Evolutionary conservation across 2,888 invertebrate genomes (phyloP).

Genomic region (Patella caerulea): DNA sequence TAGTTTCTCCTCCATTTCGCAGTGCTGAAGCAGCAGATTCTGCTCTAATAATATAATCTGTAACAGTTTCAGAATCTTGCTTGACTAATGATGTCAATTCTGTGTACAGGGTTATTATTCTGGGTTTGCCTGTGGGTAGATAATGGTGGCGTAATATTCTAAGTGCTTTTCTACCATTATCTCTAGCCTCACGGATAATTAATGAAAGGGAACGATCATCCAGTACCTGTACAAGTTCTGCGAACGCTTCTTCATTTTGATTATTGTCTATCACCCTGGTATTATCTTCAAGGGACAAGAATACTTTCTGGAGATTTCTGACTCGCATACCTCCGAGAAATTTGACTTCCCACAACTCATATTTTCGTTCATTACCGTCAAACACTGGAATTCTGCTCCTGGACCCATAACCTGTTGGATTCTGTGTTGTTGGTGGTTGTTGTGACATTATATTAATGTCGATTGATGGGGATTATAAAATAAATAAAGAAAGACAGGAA

Average conservation of each 20-base stretch:
- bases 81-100: conserved; percentile 36
- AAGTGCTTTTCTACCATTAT: conserved; percentile 42
- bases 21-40: conserved; percentile 25
- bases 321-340: conserved; percentile 33
- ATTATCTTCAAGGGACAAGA: neutral
- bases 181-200: conserved; percentile 38
- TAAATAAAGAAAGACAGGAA: too few species aligned
- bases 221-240: conserved; percentile 38
- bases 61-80: conserved; percentile 25
- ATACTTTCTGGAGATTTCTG: conserved; percentile 23
- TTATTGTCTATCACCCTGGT: conserved; percentile 18
- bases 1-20: conserved; percentile 31
- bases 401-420: conserved; percentile 38
- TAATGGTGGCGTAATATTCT: conserved; percentile 37
- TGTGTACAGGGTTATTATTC: conserved; percentile 34
- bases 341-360: conserved; percentile 31
- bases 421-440: neutral
- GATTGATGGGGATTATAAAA: too few species aligned
- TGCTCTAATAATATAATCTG: conserved; percentile 31
- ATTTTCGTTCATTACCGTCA: conserved; percentile 29
- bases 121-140: conserved; percentile 30
- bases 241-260: conserved; percentile 39
- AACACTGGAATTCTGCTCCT: conserved; percentile 22
- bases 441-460: too few species aligned
- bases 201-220: conserved; percentile 39